Evolutionary conservation across 1,140 invertebrate species (phyloP).

Genomic region (Phymorhynchus buccinoides): DNA sequence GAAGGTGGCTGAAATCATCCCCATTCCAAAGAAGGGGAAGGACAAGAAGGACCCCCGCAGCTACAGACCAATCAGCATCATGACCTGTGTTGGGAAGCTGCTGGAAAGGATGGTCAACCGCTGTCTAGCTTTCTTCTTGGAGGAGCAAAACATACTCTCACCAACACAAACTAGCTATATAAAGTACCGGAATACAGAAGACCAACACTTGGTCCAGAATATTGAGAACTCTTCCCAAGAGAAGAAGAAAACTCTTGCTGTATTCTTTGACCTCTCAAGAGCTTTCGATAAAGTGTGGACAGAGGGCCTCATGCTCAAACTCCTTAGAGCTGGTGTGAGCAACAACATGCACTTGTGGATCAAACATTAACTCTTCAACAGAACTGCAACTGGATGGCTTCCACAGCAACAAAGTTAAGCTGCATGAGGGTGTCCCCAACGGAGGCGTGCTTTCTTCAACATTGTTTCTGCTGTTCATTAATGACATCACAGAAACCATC

Average conservation of each 20-base stretch:
- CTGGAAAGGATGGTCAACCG: conserved; percentile 33
- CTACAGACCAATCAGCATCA: conserved; percentile 41
- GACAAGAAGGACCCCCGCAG: conserved; percentile 14
- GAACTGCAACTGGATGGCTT: conserved; percentile 32
- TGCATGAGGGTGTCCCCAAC: conserved; percentile 10
- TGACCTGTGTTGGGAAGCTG: conserved; percentile 31
- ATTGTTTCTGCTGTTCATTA: conserved; percentile 8
- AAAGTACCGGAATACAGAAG: conserved; percentile 24
- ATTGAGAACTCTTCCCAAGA: conserved; percentile 33
- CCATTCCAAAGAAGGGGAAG: conserved; percentile 45
- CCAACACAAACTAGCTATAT: conserved; percentile 22
- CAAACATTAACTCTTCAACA: conserved; percentile 1
- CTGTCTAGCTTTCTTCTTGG: background rate
- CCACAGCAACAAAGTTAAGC: background rate
- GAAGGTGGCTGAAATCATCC: conserved; percentile 14
- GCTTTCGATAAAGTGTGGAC: conserved; percentile 36
- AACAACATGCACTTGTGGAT: conserved; percentile 36
- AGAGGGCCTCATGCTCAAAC: conserved; percentile 27
- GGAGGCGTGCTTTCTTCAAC: background rate
- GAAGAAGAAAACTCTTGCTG: background rate
- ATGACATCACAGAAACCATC: background rate
- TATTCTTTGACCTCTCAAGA: too few species aligned
- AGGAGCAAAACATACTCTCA: background rate
- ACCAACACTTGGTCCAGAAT: conserved; percentile 29
- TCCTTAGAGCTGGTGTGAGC: background rate